Evolutionary conservation across 2,888 invertebrate species (phyloP).

Genomic region (Idaea biselata): DNA sequence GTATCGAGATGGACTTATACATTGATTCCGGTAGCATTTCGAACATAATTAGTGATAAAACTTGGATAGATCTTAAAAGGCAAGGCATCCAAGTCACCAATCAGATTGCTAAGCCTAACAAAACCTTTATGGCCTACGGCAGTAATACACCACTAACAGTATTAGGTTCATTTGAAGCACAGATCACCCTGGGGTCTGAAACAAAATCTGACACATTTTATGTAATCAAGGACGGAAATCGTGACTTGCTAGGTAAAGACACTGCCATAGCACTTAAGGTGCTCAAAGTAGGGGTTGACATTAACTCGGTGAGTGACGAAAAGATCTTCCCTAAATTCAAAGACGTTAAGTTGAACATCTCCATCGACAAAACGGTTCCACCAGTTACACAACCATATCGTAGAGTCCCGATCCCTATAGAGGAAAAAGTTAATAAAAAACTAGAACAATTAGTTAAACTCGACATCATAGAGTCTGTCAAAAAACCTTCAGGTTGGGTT

Average conservation of each 20-base stretch:
- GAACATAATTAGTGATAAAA: conserved; percentile 27
- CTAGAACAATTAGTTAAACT: conserved; percentile 20
- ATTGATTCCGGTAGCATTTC: conserved; percentile 29
- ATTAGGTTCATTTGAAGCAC: conserved; percentile 23
- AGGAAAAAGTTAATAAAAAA: conserved; percentile 22
- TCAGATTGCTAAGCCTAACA: conserved; percentile 16
- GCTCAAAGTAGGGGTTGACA: no score
- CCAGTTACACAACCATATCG: no score
- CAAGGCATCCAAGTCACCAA: conserved; percentile 10
- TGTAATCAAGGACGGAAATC: conserved; percentile 17
- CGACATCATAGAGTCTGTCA: conserved; percentile 30
- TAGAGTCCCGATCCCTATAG: conserved; percentile 20
- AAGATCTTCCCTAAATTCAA: no score
- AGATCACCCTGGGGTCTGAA: no score
- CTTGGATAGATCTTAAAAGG: conserved; percentile 23
- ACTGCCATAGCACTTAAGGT: no score
- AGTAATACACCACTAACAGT: conserved; percentile 22
- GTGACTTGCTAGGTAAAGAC: conserved; percentile 14
- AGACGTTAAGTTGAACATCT: no score
- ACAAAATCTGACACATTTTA: conserved; percentile 25
- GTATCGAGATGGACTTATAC: conserved; percentile 20
- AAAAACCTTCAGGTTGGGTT: conserved; percentile 27
- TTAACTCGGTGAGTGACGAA: no score
- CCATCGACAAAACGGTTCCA: no score
- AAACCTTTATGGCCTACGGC: conserved; percentile 24